These are phyloP conservation scores for Cyclina sinensis DNA, from an alignment of 1,140 invertebrate genomes.

Conservation along the genomic window DNA sequence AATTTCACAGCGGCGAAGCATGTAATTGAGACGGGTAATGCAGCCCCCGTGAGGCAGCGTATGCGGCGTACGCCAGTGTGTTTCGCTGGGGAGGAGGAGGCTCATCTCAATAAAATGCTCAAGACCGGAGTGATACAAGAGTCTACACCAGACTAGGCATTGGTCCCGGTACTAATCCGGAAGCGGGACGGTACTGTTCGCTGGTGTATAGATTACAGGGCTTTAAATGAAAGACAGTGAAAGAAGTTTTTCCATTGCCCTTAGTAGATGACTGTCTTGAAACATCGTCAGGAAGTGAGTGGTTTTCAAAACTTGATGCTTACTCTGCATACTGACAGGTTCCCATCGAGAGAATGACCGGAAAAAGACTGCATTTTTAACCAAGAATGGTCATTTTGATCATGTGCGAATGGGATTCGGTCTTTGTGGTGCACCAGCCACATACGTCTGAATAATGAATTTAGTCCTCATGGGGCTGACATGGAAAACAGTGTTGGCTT, in stretches of 20 bases:
- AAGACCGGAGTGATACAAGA: constrained; percentile 41
- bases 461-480: constrained; percentile 53
- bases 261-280: constrained; percentile 71
- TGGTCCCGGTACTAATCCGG: constrained; percentile 4
- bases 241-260: constrained; percentile 84
- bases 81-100: constrained; percentile 22
- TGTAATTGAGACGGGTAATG: not conserved
- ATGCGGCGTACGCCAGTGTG: constrained; percentile 11
- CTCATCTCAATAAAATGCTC: constrained; percentile 16
- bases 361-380: not conserved
- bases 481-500: constrained; percentile 60
- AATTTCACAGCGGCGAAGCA: no score
- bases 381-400: constrained; percentile 37
- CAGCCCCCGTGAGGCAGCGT: no score
- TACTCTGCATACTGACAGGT: not conserved
- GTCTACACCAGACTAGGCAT: no score
- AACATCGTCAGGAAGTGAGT: no score
- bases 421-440: constrained; percentile 53
- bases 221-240: constrained; percentile 35
- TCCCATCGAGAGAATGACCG: not conserved
- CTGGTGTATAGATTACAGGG: constrained; percentile 46
- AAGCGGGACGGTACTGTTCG: constrained; percentile 43
- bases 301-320: constrained; percentile 36
- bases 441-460: constrained; percentile 44
- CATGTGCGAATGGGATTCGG: constrained; percentile 57